phyloP scores from a whole-genome alignment of 2,888 invertebrate genomes.

The Arenicola marina region DNA sequence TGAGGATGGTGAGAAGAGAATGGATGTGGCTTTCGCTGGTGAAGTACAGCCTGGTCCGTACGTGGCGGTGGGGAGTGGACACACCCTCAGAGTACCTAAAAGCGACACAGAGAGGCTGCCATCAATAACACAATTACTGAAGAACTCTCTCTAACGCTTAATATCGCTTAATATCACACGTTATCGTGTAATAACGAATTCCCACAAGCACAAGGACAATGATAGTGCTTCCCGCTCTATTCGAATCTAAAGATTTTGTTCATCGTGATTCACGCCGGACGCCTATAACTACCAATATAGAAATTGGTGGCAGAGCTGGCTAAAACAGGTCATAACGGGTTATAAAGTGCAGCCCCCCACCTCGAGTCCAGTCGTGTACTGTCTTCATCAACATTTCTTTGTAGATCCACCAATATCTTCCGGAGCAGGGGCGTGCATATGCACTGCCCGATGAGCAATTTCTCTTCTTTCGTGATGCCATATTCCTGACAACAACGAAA shows the following conservation, averaged over 20 bases:
- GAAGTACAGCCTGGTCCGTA: constrained; percentile 97
- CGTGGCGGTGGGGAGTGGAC: constrained; percentile 96
- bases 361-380: constrained; percentile 95
- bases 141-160: too few species aligned
- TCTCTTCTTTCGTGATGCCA: constrained; percentile 92
- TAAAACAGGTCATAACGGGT: too few species aligned
- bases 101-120: constrained; percentile 9
- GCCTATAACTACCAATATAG: too few species aligned
- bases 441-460: constrained; percentile 93
- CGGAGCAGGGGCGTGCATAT: constrained; percentile 95
- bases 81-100: constrained; percentile 93
- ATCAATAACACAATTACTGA: too few species aligned
- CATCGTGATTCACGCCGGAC: too few species aligned
- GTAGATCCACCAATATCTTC: constrained; percentile 92
- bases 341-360: constrained; percentile 8
- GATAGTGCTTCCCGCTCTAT: too few species aligned
- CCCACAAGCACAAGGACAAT: too few species aligned
- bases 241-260: too few species aligned
- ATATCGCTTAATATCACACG: too few species aligned
- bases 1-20: constrained; percentile 90
- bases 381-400: constrained; percentile 77
- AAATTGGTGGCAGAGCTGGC: too few species aligned
- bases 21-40: constrained; percentile 99
- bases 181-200: too few species aligned
- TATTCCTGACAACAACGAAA: constrained; percentile 87